These are phyloP conservation scores for Melanostigma gelatinosum DNA, from an alignment of 2,113 vertebrate genomes.

Conservation along the genomic window DNA sequence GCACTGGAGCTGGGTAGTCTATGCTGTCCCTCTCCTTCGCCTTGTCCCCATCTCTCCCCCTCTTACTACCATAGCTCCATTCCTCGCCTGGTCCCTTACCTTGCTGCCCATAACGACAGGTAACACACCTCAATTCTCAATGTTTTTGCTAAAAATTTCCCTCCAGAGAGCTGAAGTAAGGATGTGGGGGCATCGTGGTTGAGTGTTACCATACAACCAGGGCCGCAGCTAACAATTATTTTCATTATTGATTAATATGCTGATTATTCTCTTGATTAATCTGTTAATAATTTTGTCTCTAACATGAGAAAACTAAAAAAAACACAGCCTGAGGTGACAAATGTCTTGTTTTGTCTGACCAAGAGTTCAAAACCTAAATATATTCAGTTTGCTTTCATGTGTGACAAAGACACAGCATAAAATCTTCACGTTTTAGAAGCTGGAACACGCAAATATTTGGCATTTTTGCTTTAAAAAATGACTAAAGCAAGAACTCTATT, in stretches of 20 bases:
- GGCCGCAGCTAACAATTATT: neutral
- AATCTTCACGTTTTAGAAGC: neutral
- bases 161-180: neutral
- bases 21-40: conserved; percentile 72
- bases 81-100: conserved; percentile 78
- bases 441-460: neutral
- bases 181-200: neutral
- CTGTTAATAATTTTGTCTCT: neutral
- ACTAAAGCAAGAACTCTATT: neutral
- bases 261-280: neutral
- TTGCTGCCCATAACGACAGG: conserved; percentile 74
- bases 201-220: neutral
- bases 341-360: neutral
- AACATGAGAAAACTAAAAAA: neutral
- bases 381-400: neutral
- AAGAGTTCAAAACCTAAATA: conserved; percentile 1
- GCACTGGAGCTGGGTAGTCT: conserved; percentile 74
- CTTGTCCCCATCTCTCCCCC: conserved; percentile 76
- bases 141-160: neutral
- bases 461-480: neutral
- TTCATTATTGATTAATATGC: neutral
- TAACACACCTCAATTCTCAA: conserved; percentile 46
- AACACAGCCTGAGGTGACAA: neutral
- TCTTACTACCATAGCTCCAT: conserved; percentile 75
- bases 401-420: neutral